phyloP scores from a whole-genome alignment of 2,113 vertebrate genomes.

The Catharus bicknelli region DNA sequence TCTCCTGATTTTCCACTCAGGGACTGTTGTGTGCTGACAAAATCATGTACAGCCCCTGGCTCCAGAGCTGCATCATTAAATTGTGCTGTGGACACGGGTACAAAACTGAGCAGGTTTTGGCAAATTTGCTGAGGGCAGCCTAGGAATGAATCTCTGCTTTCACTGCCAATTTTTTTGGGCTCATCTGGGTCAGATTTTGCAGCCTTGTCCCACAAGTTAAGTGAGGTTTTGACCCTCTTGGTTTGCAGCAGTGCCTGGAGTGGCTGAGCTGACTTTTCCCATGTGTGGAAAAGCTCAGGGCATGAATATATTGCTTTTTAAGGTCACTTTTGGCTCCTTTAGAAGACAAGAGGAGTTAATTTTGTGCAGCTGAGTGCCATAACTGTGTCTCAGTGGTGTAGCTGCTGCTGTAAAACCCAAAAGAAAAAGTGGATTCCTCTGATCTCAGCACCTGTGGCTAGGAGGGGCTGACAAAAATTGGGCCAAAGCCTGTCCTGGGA shows the following conservation, averaged over 20 bases:
- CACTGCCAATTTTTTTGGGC: background rate
- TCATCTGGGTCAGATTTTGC: background rate
- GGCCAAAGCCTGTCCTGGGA: background rate
- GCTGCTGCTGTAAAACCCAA: background rate
- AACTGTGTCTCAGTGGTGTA: background rate
- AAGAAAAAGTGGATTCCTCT: background rate
- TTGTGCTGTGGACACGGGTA: accelerated
- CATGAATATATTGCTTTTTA: background rate
- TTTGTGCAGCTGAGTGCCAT: background rate
- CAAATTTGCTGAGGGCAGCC: background rate
- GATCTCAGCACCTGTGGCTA: background rate
- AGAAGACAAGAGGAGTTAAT: background rate
- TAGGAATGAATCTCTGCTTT: accelerated
- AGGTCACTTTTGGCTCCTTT: background rate
- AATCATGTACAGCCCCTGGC: accelerated
- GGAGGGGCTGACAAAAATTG: background rate
- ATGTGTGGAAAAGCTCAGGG: background rate
- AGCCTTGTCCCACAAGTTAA: background rate
- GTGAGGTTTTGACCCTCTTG: background rate
- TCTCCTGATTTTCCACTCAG: background rate
- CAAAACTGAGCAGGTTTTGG: background rate
- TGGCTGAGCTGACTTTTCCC: background rate
- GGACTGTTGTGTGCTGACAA: accelerated
- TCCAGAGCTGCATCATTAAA: background rate
- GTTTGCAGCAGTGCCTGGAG: background rate